Conservation (phyloP, 1,140 invertebrate genomes). For the Sminthurinus signatus region DNA sequence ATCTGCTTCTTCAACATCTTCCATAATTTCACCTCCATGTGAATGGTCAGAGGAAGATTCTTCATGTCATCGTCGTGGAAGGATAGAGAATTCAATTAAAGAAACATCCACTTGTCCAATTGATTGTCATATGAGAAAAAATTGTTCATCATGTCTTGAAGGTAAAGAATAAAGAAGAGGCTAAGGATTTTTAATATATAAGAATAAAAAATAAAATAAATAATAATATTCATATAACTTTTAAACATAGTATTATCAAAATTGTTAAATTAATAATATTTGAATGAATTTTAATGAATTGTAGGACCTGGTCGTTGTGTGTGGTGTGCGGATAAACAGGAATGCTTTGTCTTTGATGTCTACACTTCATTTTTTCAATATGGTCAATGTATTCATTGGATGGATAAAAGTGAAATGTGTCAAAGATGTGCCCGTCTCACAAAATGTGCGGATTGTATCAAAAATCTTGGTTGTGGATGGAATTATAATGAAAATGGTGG, state of each 20-base stretch:
- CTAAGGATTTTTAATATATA: too few species aligned
- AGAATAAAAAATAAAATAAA: too few species aligned
- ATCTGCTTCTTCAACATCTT: conserved; percentile 43
- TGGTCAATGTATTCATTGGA: conserved; percentile 84
- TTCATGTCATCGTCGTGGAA: conserved; percentile 68
- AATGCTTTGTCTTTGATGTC: conserved; percentile 89
- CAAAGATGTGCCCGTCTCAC: conserved; percentile 27
- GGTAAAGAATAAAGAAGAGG: conserved; percentile 46
- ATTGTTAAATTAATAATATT: too few species aligned
- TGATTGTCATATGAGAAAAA: conserved; percentile 64
- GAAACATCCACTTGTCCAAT: conserved; percentile 60
- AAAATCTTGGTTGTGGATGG: conserved; percentile 73
- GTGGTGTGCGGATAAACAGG: conserved; percentile 85
- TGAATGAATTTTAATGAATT: too few species aligned
- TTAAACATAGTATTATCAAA: too few species aligned
- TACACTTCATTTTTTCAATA: conserved; percentile 91
- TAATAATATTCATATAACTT: too few species aligned
- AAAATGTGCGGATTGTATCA: conserved; percentile 30
- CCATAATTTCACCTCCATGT: conserved; percentile 53
- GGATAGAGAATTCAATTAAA: conserved; percentile 54
- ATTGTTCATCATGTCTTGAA: conserved; percentile 75
- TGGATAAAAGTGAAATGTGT: conserved; percentile 61
- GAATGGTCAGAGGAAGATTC: conserved; percentile 82
- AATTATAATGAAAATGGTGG: conserved; percentile 80
- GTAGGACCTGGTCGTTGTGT: conserved; percentile 83